Evolutionary conservation across 2,888 invertebrate genomes (phyloP).

Genomic region (Archaeoteleia sp.): DNA sequence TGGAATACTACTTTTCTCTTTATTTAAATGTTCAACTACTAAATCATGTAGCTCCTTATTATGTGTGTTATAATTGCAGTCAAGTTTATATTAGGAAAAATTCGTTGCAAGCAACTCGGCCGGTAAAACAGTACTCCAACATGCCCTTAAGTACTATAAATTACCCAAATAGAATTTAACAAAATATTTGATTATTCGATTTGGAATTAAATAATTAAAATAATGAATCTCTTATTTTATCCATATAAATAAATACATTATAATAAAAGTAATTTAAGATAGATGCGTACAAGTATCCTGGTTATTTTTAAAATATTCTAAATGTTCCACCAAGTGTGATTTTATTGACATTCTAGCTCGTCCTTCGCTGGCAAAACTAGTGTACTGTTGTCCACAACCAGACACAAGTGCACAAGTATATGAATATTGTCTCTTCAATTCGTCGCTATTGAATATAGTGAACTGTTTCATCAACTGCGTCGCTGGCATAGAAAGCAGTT

Average conservation of each 20-base stretch:
- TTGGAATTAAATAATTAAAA: too few species aligned
- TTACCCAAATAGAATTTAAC: too few species aligned
- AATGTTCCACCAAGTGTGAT: conserved; percentile 76
- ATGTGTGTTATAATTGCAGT: too few species aligned
- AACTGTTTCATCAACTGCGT: conserved; percentile 76
- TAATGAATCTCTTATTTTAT: too few species aligned
- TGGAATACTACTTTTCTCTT: too few species aligned
- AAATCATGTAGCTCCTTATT: too few species aligned
- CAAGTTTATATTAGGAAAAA: too few species aligned
- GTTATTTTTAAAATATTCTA: conserved; percentile 68
- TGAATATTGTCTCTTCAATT: conserved; percentile 76
- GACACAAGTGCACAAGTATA: conserved; percentile 76
- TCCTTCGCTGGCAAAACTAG: conserved; percentile 78
- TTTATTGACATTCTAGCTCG: conserved; percentile 76
- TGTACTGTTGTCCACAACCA: conserved; percentile 75
- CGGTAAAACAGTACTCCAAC: too few species aligned
- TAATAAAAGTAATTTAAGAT: conserved; percentile 4
- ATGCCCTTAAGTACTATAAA: too few species aligned
- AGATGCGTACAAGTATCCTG: conserved; percentile 64
- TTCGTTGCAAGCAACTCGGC: too few species aligned
- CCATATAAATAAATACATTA: neutral
- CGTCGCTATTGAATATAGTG: conserved; percentile 76
- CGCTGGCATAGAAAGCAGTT: conserved; percentile 72
- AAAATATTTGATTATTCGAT: too few species aligned
- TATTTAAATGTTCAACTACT: too few species aligned